These are phyloP conservation scores for Fulmarus glacialis DNA, from an alignment of 2,113 vertebrate species.

Conservation along the genomic window DNA sequence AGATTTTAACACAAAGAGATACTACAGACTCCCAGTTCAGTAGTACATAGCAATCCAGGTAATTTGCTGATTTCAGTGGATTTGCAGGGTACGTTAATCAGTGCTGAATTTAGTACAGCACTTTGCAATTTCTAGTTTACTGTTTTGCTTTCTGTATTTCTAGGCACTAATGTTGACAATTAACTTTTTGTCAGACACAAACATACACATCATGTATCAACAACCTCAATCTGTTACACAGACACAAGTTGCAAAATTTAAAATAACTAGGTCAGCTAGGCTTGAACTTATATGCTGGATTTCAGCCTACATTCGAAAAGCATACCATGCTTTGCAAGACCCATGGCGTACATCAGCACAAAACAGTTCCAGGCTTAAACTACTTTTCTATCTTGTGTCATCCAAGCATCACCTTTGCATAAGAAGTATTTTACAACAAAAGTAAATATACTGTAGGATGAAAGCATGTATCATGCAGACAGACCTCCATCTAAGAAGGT, in stretches of 20 bases:
- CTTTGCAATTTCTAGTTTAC: not conserved
- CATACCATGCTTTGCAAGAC: not conserved
- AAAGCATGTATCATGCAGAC: accelerated
- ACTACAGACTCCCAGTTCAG: not conserved
- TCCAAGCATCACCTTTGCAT: not conserved
- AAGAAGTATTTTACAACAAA: not conserved
- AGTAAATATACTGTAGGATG: not conserved
- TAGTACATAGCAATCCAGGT: not conserved
- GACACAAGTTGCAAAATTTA: not conserved
- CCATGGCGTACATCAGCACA: not conserved
- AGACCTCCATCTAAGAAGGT: not conserved
- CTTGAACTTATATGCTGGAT: not conserved
- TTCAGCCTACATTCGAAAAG: not conserved
- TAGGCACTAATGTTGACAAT: not conserved
- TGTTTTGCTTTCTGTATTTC: not conserved
- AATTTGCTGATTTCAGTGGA: not conserved
- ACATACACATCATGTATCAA: not conserved
- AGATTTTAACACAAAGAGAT: not conserved
- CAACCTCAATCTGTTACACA: not conserved
- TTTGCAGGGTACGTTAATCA: not conserved
- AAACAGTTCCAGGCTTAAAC: not conserved
- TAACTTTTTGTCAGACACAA: not conserved
- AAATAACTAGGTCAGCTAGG: not conserved
- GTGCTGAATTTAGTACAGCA: not conserved
- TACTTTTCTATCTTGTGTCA: not conserved